Evolutionary conservation across 2,113 vertebrate species (phyloP).

Genomic region (Eulacestoma nigropectus): DNA sequence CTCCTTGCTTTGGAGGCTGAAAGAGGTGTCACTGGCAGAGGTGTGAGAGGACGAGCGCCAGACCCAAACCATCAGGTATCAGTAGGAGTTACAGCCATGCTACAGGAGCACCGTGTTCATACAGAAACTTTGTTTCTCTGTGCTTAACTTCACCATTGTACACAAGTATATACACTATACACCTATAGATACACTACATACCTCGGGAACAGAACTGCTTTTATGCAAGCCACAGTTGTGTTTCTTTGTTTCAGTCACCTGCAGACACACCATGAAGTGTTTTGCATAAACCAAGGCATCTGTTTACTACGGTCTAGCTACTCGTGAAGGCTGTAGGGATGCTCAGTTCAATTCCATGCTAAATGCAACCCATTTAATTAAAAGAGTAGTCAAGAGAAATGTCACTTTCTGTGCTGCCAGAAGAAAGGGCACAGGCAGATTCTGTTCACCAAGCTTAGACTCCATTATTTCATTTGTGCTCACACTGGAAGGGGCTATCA

Average conservation of each 20-base stretch:
- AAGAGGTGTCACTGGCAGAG: neutral
- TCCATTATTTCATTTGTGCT: neutral
- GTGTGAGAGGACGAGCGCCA: neutral
- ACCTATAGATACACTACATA: neutral
- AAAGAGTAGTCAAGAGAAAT: neutral
- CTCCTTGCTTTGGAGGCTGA: neutral
- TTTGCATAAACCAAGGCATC: neutral
- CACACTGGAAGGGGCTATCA: neutral
- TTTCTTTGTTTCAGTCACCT: neutral
- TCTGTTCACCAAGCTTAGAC: neutral
- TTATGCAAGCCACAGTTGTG: neutral
- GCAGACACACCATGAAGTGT: fast-evolving
- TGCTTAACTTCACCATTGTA: neutral
- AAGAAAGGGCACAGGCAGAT: neutral
- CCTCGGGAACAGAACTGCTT: neutral
- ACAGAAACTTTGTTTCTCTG: neutral
- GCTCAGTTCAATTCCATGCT: neutral
- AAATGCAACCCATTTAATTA: neutral
- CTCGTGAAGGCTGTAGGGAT: neutral
- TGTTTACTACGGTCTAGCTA: neutral
- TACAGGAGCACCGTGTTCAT: neutral
- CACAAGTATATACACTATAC: no score
- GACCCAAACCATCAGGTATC: neutral
- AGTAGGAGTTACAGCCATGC: neutral
- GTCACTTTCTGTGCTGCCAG: neutral